Base-by-base conservation (phyloP, 2,888 invertebrate genomes). In the Anagyrus pseudococci region DNA sequence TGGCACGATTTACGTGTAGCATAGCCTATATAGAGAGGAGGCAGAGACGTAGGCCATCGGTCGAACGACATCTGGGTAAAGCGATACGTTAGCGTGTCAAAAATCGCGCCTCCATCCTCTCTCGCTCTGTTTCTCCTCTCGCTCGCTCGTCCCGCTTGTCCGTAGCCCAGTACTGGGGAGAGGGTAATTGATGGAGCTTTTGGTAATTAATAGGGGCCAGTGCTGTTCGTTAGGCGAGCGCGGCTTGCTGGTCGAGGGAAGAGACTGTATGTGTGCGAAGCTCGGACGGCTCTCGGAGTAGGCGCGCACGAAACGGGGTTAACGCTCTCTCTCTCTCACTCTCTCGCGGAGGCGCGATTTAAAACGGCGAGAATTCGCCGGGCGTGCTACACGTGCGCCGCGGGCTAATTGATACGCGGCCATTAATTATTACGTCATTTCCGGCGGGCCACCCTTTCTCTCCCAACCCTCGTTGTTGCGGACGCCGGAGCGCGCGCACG, bases 1-100 rank as follows among this genome's bases (percentile, higher is more conserved):
- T n/a, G n/a, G n/a, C n/a, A n/a, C n/a, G n/a, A n/a, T n/a, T n/a
- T n/a, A n/a, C n/a, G n/a, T n/a, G n/a, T n/a, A n/a, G n/a, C n/a
- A n/a, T n/a, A n/a, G n/a, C n/a, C n/a, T n/a, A n/a, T n/a, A n/a
- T n/a, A n/a, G n/a, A n/a, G n/a, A n/a, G n/a, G n/a, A n/a, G n/a
- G n/a, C n/a, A n/a, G n/a, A n/a, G n/a, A n/a, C n/a, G n/a, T n/a
- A n/a, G 8, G 15, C 33, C 33, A 37, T 37, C 33, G 33, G 33
- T 37, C 33, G 8, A 15, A 77, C 76, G 75, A 78, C 79, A 79
- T 77, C 78, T 79, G 79, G 73, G 73, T 73, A 67, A n/a, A 70
- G 77, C 78, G 75, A 79, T 78, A 78, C 77, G 75, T 79, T 78
- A 79, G 73, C 76, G 76, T 75, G 78, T 79, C 79, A 79, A 79